Evolutionary conservation across 2,888 invertebrate species (phyloP).

Genomic region (Acheta domesticus): DNA sequence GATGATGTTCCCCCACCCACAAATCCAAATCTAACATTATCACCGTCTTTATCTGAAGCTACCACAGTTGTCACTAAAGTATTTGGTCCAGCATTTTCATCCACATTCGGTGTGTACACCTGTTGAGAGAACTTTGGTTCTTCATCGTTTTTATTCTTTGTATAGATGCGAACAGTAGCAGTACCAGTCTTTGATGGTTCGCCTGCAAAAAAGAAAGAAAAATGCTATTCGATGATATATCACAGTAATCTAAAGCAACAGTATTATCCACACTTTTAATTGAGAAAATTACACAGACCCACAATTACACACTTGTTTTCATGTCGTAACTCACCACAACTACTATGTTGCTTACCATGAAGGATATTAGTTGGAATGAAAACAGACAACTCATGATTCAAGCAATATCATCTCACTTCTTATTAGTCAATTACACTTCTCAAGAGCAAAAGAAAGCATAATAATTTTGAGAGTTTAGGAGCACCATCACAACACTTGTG

Average conservation of each 20-base stretch:
- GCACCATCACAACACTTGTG: too few relatives aligned
- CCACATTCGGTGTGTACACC: conserved; percentile 93
- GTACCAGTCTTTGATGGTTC: conserved; percentile 88
- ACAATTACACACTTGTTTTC: too few relatives aligned
- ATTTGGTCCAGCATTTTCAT: conserved; percentile 92
- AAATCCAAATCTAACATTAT: conserved; percentile 85
- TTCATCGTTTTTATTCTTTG: conserved; percentile 98
- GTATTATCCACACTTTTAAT: too few relatives aligned
- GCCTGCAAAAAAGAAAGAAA: conserved; percentile 49
- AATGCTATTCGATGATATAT: neutral
- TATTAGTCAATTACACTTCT: too few relatives aligned
- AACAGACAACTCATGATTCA: too few relatives aligned
- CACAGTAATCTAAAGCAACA: neutral
- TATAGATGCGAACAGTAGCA: conserved; percentile 90
- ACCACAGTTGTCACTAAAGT: conserved; percentile 95
- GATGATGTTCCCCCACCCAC: conserved; percentile 86
- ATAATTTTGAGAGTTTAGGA: too few relatives aligned
- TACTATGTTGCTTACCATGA: too few relatives aligned
- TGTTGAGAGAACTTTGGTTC: conserved; percentile 95
- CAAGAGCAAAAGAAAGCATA: too few relatives aligned
- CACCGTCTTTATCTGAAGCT: conserved; percentile 95
- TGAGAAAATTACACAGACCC: too few relatives aligned
- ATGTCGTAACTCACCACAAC: too few relatives aligned
- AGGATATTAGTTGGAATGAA: too few relatives aligned
- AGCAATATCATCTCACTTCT: too few relatives aligned